Conservation (phyloP, 2,888 invertebrate species). For the Phoenoteleia sp. region DNA sequence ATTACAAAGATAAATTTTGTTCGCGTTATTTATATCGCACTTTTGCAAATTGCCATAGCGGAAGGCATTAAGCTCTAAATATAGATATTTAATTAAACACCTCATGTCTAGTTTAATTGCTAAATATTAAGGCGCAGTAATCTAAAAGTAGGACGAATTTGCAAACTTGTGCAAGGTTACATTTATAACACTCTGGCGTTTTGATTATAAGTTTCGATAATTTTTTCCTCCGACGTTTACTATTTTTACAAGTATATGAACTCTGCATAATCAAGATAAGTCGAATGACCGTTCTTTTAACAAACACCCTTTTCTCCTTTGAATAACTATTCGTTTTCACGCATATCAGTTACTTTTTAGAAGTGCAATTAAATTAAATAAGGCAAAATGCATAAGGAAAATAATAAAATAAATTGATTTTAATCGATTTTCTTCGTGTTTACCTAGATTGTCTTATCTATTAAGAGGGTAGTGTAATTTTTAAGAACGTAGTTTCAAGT, state of each 20-base stretch:
- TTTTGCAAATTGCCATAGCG: neutral
- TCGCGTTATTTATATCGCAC: neutral
- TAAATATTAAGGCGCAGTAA: slow-evolving; percentile 1
- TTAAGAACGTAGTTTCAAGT: neutral
- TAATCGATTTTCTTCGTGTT: neutral
- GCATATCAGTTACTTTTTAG: too few relatives aligned
- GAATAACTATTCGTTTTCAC: too few relatives aligned
- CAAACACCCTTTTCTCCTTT: too few relatives aligned
- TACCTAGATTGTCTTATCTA: neutral
- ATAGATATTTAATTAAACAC: slow-evolving; percentile 1
- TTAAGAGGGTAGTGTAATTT: neutral
- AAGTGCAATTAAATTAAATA: too few relatives aligned
- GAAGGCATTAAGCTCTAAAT: neutral
- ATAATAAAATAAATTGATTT: too few relatives aligned
- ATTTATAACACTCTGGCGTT: too few relatives aligned
- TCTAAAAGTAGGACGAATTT: neutral
- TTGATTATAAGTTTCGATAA: too few relatives aligned
- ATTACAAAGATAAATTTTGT: neutral
- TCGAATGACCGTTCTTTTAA: too few relatives aligned
- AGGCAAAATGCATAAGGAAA: too few relatives aligned
- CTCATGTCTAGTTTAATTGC: slow-evolving; percentile 13
- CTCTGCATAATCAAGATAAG: too few relatives aligned
- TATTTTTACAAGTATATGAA: too few relatives aligned
- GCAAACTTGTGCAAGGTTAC: slow-evolving; percentile 5
- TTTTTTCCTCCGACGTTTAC: too few relatives aligned